Conservation (phyloP, 2,113 vertebrate species). For the Greenwoodochromis staneri region DNA sequence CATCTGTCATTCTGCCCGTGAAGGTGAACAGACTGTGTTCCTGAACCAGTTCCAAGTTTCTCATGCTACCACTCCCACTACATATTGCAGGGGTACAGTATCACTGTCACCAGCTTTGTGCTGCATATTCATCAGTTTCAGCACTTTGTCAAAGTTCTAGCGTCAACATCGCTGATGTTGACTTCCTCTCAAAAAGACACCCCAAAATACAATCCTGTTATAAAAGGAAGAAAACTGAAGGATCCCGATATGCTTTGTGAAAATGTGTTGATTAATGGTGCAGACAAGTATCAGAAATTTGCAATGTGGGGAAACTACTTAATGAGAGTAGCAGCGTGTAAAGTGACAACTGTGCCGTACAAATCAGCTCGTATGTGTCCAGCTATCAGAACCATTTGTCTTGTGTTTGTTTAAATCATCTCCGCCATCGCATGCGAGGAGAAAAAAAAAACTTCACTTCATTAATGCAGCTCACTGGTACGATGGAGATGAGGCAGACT, state of each 20-base stretch:
- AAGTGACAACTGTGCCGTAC: not conserved
- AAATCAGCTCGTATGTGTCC: not conserved
- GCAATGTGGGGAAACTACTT: not conserved
- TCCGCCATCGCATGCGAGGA: not conserved
- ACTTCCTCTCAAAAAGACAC: not conserved
- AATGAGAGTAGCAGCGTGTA: not conserved
- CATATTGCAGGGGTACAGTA: constrained; percentile 47
- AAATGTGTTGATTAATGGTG: not conserved
- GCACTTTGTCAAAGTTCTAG: constrained; percentile 23
- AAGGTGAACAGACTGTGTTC: constrained; percentile 65
- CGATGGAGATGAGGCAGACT: constrained; percentile 1
- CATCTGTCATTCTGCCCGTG: constrained; percentile 55
- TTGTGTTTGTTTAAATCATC: not conserved
- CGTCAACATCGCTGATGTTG: not conserved
- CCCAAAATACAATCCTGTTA: not conserved
- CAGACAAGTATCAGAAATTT: not conserved
- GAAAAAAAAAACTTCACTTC: not conserved
- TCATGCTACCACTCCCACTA: constrained; percentile 53
- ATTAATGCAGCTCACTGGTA: not conserved
- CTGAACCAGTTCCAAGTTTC: constrained; percentile 60
- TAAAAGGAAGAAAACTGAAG: not conserved
- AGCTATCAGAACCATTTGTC: not conserved
- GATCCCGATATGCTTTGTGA: not conserved
- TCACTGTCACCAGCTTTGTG: constrained; percentile 29
- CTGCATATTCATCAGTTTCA: constrained; percentile 43